Evolutionary conservation across 2,113 vertebrate species (phyloP).

Genomic region (Cygnus buccinator): DNA sequence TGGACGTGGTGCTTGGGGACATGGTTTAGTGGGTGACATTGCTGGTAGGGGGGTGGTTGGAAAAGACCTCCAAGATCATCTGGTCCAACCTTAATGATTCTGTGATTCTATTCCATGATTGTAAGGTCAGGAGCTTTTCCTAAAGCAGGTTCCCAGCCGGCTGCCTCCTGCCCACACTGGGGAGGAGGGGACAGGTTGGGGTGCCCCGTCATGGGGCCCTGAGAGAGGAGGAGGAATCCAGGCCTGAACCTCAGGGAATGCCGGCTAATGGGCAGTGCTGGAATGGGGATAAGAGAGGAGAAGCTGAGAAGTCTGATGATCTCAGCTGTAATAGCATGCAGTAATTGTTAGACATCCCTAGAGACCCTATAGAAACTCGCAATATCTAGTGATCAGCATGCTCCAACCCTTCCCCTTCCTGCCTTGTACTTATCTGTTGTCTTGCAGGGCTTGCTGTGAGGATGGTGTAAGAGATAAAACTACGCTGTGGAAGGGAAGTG

Average conservation of each 20-base stretch:
- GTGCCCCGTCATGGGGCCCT: accelerated
- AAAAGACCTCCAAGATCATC: no score
- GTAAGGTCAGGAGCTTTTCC: not conserved
- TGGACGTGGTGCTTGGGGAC: no score
- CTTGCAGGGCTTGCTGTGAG: not conserved
- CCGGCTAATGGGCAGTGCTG: not conserved
- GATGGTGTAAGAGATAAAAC: not conserved
- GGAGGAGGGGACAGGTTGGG: not conserved
- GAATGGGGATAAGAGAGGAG: not conserved
- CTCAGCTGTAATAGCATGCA: not conserved
- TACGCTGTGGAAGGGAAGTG: accelerated
- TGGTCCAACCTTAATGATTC: no score
- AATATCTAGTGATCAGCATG: not conserved
- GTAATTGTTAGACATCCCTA: not conserved
- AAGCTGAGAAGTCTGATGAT: not conserved
- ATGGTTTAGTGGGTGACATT: no score
- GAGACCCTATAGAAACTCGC: not conserved
- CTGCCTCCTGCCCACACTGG: not conserved
- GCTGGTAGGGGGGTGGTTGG: no score
- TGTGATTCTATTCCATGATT: no score
- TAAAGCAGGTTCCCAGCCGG: not conserved
- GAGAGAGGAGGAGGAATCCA: not conserved
- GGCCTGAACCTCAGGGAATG: not conserved
- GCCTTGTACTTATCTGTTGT: not conserved
- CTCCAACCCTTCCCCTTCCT: not conserved